Base-by-base conservation (phyloP, 37 sponge, comb jelly and placozoan genomes). In the Spongia lamella region DNA sequence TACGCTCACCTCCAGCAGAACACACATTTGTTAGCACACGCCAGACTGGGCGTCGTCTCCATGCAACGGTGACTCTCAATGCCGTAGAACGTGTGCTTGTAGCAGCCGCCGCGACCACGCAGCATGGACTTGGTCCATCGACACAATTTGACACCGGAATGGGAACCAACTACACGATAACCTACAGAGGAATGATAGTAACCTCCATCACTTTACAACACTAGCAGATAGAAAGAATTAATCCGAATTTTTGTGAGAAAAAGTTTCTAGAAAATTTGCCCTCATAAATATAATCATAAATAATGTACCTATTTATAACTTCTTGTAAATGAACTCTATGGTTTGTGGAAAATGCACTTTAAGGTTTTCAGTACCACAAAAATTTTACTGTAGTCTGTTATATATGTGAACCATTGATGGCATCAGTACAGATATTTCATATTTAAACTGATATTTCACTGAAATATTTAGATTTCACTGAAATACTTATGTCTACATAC, bases 1-100 rank as follows among this genome's bases (percentile, higher is more conserved):
- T n/a, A 43, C 5, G 9, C 47, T 43, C 9, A 43, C 47, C 47
- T 7, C 87, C 87, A 86, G 61, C 97, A 96, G 84, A 96, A 96
- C 56, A 96, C 97, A 83, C 97, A 96, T 76, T 96, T 96, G 78
- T 96, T 96, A 47, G 97, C 97, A 65, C 97, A 96, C n/a, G 97
- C 97, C 38, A 96, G 83, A 63, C 94, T 93, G 73, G 97, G 97
- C 1, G 97, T 96, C 76, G 94, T 68, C 80, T 96, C 97, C 97
- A 96, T 96, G 77, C 97, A 96, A 37, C 94, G 87, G 43, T 96
- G 97, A 43, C 97, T 96, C 86, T 96, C 91, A 58, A 96, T 96
- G 3, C 97, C 97, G 56, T 96, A 96, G 60, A 96, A 93, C 36
- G 97, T 93, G 74, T 96, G 97, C 77, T 96, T 96, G 79, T 96